These are phyloP conservation scores for Todiramphus chloris DNA, from an alignment of 2,113 vertebrate genomes.

Conservation along the genomic window DNA sequence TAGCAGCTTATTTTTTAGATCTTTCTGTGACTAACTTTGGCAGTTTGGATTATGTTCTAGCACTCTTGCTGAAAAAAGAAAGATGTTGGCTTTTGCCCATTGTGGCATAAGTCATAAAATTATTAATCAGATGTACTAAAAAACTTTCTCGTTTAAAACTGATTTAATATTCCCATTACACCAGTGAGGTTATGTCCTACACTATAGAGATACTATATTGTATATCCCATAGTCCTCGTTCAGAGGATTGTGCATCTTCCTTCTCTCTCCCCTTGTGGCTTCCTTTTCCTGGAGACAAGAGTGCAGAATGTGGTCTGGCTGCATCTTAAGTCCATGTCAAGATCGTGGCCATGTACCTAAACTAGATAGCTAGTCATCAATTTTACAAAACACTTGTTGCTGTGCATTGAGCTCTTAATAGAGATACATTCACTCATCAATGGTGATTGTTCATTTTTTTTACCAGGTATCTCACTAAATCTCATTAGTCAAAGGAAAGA, in stretches of 20 bases:
- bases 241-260: not conserved
- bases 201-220: not conserved
- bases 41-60: not conserved
- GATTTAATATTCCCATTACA: not conserved
- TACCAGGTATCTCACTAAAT: not conserved
- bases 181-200: not conserved
- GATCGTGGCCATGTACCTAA: not conserved
- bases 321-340: not conserved
- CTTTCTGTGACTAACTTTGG: not conserved
- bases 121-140: not conserved
- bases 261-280: not conserved
- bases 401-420: not conserved
- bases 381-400: not conserved
- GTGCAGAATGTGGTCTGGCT: not conserved
- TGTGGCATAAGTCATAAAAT: not conserved
- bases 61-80: not conserved
- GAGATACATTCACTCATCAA: not conserved
- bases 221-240: not conserved
- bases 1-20: not conserved
- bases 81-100: not conserved
- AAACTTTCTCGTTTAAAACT: not conserved
- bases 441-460: not conserved
- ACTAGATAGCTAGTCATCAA: not conserved
- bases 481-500: not conserved
- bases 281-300: not conserved